Evolutionary conservation across 2,888 invertebrate species (phyloP), one percentile per base, ranked within the genome.

Genomic region (Zaprionus obscuricornis): DNA sequence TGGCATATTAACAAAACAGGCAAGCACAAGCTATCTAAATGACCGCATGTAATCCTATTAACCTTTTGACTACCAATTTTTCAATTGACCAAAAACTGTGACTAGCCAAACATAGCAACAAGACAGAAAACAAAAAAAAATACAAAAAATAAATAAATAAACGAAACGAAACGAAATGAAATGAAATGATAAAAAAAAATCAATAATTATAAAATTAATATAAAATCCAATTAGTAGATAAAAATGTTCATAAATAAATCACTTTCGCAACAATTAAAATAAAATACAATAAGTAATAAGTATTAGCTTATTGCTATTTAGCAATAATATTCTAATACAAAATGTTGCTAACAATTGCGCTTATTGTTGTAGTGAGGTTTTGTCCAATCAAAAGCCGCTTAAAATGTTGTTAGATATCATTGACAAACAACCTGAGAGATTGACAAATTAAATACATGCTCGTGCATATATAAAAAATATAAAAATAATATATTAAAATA

Each of bases 51-150:
- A 79, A 79, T 74, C 67, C 71, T 74, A 72, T 81, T 81, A 81
- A 74, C 79, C 79, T 64, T 60, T 63, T 68, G 76, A 65, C 82
- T 62, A 43, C 65, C 62, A 78, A n/a, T 78, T 78, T 78, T 71
- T 66, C 73, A 82, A 57, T 62, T 66, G 42, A 40, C 20, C 46
- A 10, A 29, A 8, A 8, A 20, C 43, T 22, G n/a, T 14, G 36
- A 55, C 43, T 49, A 37, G 43, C 40, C 27, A 36, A 33, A 34
- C 60, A 56, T 43, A 26, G 26, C 13, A 64, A 37, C 52, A 55
- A 43, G 5, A 16, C 2, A 46, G 39, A 24, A 27, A 22, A 39
- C 11, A 33, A 11, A 33, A 29, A 33, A 26, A 29, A 24, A 37
- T 6, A 11, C 31, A 16, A 14, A 33, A 26, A 27, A 11, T 26